Base-by-base conservation (phyloP, 2,797 vertebrate genomes). In the Cottoperca gobio region DNA sequence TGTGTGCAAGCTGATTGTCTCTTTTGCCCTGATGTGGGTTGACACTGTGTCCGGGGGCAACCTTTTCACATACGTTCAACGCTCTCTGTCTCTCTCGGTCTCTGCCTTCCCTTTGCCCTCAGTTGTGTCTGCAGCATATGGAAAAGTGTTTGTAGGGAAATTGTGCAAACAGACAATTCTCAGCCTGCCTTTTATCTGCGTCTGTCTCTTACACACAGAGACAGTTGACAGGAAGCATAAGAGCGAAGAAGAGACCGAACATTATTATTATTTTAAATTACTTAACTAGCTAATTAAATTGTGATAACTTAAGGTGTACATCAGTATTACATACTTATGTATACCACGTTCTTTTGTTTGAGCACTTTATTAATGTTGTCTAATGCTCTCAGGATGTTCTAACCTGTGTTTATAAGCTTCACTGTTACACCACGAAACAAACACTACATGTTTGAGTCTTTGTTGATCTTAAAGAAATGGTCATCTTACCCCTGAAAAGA, bases 31-130 rank as follows among this genome's bases (percentile, higher is more conserved):
- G 80, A 91, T 91, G 75, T 26, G 66, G 62, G 86, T 78, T 91
- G 88, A 93, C 88, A 90, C 65, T 69, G 76, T 93, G 90, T 92
- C 91, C 86, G 88, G 81, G 84, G 91, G 90, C 92, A 84, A 76
- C 85, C 81, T 91, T 79, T 86, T 87, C 81, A 78, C 91, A 87
- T 87, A 86, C 57, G 75, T 87, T 87, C 68, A 76, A 0, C 13
- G 24, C 58, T 82, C 62, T 81, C 75, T 62, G 76, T 79, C 73
- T 81, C 66, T 73, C 55, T 73, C 26, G 19, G 73, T 70, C 70
- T 82, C 79, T 73, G 62, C 55, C 70, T 84, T 86, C 54, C 43
- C 67, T 85, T 85, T 85, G 82, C 82, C 80, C 78, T 83, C 76
- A 19, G 84, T 77, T 63, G 70, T 83, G 58, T 88, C 83, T 78